Evolutionary conservation across 2,888 invertebrate species (phyloP), one percentile per base, ranked within the genome.

Genomic region (Galerucella calmariensis): DNA sequence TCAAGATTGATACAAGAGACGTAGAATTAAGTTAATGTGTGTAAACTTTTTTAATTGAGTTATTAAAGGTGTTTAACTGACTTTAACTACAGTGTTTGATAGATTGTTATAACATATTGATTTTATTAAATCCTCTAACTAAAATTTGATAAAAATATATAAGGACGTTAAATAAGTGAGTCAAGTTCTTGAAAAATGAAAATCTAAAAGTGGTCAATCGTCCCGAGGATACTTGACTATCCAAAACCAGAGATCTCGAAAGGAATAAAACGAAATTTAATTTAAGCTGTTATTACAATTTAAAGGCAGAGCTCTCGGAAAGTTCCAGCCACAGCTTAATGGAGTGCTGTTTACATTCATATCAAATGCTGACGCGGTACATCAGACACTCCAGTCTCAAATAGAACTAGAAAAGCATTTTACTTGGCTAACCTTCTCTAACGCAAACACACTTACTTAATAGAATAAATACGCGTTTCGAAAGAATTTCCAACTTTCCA

Each of bases 291-390:
- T 75, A 77, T 74, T 73, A 72, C 75, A 75, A 72, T 75, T 77
- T 74, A 71, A 73, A 71, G 75, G 69, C 53, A 46, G 51, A 41
- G 62, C 65, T 63, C 63, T 65, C n/a, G n/a, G 65, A 71, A 65
- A 70, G 71, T 56, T 48, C 79, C 77, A 79, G 80, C 78, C 80
- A 73, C 74, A 77, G 79, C 82, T 82, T 83, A 83, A 83, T 83
- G 82, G 82, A 83, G 78, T 81, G 81, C 78, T 83, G 83, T 84
- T 84, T 84, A 82, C 84, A 82, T 82, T 84, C 83, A 83, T 83
- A 84, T 84, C 83, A 82, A 83, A 82, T 81, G 79, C 81, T 81
- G 83, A 81, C 78, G 81, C 79, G 79, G 78, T 79, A 75, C 72
- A 72, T 59, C 46, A 65, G 46, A 20, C 69, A 72, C 72, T 71